Evolutionary conservation across 2,888 invertebrate genomes (phyloP).

Genomic region (Drosophila fungiperda): DNA sequence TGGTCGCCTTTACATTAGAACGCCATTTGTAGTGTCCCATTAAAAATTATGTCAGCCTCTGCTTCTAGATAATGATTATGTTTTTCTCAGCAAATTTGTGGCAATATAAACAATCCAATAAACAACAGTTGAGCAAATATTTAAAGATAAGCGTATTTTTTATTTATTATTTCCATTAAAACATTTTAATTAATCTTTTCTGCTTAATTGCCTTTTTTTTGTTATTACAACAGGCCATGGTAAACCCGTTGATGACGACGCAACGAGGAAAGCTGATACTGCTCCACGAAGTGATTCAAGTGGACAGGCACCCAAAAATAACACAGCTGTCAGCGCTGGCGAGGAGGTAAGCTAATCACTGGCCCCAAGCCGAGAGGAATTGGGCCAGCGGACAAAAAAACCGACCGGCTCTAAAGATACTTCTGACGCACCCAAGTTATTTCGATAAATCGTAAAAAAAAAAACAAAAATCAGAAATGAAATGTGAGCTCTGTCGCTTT

Average conservation of each 20-base stretch:
- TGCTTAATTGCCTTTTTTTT: slow-evolving; percentile 55
- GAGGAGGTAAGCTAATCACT: slow-evolving; percentile 61
- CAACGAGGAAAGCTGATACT: slow-evolving; percentile 46
- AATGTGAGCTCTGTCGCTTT: slow-evolving; percentile 55
- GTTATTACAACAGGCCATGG: slow-evolving; percentile 49
- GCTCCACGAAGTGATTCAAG: slow-evolving; percentile 64
- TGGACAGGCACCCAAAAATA: slow-evolving; percentile 55
- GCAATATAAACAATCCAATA: slow-evolving; percentile 35
- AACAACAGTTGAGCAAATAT: slow-evolving; percentile 42
- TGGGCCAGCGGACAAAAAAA: slow-evolving; percentile 48
- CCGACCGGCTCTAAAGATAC: slow-evolving; percentile 19
- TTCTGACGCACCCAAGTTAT: slow-evolving; percentile 46
- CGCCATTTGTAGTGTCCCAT: slow-evolving; percentile 7
- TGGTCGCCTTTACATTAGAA: slow-evolving; percentile 10
- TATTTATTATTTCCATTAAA: slow-evolving; percentile 12
- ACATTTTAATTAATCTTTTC: slow-evolving; percentile 39
- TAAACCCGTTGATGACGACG: slow-evolving; percentile 53
- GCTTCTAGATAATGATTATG: not conserved
- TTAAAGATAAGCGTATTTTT: not conserved
- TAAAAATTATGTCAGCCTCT: slow-evolving; percentile 30
- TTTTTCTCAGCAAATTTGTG: not conserved
- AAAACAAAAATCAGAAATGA: slow-evolving; percentile 29
- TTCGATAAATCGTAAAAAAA: slow-evolving; percentile 14
- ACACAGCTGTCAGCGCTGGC: slow-evolving; percentile 66
- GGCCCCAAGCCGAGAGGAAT: slow-evolving; percentile 26